These are phyloP conservation scores for Leptatherina wallacei DNA, from an alignment of 2,797 vertebrate species.

Conservation along the genomic window DNA sequence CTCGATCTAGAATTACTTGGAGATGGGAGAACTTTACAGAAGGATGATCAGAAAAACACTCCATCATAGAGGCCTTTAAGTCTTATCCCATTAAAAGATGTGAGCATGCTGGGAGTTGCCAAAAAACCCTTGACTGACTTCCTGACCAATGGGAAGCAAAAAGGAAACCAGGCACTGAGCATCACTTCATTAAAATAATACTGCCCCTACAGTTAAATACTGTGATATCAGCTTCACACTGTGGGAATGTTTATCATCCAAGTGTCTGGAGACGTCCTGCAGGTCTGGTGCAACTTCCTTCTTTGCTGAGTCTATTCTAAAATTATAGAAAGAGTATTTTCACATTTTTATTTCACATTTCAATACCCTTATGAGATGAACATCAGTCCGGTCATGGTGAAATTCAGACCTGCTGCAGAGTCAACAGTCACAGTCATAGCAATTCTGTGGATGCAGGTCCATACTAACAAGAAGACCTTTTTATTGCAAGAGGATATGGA, in stretches of 20 bases:
- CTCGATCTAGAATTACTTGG: no score
- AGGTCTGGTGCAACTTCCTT: neutral
- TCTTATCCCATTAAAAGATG: no score
- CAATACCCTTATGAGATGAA: conserved; percentile 51
- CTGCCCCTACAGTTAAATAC: no score
- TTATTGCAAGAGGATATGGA: conserved; percentile 58
- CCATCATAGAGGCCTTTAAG: no score
- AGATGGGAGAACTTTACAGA: no score
- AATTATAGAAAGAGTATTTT: conserved; percentile 10
- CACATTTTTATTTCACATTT: conserved; percentile 71
- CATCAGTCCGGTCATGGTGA: conserved; percentile 21
- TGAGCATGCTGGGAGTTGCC: no score
- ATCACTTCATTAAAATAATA: no score
- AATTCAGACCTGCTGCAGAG: conserved; percentile 35
- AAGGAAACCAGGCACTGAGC: no score
- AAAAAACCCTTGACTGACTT: no score
- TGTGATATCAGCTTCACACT: no score
- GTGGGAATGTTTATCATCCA: neutral
- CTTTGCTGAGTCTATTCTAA: neutral
- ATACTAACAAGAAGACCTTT: conserved; percentile 28
- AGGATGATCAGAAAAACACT: no score
- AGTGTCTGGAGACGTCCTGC: neutral
- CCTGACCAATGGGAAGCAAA: no score
- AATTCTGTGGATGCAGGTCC: conserved; percentile 11
- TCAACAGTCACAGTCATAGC: conserved; percentile 65